A percentile compares a stretch with the other conserved stretches of the same genome.
phyloP scores from a whole-genome alignment of 2,113 vertebrate species.

The Oenanthe oenanthe region DNA sequence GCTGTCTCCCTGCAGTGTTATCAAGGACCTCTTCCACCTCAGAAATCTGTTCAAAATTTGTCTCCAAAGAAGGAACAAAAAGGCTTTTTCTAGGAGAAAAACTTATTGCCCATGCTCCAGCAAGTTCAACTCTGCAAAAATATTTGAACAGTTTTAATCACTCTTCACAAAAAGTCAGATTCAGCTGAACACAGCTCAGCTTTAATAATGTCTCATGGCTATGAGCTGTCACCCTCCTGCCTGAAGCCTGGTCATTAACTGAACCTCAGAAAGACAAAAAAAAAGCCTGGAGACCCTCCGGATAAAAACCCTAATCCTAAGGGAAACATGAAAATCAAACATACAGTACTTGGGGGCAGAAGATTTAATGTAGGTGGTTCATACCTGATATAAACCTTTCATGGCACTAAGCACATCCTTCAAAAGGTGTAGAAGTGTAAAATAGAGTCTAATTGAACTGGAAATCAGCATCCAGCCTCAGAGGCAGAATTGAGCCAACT shows the following conservation, averaged over 20 bases:
- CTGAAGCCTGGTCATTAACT: not conserved
- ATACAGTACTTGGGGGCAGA: not conserved
- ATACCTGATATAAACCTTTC: not conserved
- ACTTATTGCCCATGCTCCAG: not conserved
- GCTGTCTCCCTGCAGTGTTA: not conserved
- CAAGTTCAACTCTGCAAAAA: not conserved
- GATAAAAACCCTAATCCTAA: not conserved
- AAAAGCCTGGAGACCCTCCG: not conserved
- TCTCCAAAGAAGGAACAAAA: not conserved
- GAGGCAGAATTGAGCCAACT: not conserved
- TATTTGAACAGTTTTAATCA: not conserved
- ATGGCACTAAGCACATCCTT: not conserved
- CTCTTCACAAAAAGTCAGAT: not conserved
- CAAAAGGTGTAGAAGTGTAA: not conserved
- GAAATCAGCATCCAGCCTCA: not conserved
- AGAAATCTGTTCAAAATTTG: not conserved
- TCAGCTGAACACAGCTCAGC: not conserved
- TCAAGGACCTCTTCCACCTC: not conserved
- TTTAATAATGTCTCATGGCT: not conserved
- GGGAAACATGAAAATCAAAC: not conserved
- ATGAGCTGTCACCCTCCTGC: not conserved
- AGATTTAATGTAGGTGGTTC: not conserved
- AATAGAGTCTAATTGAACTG: not conserved
- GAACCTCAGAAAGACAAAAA: not conserved
- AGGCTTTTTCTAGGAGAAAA: not conserved